Conservation (phyloP, 2,888 invertebrate genomes). For the Acrobasis consociella region DNA sequence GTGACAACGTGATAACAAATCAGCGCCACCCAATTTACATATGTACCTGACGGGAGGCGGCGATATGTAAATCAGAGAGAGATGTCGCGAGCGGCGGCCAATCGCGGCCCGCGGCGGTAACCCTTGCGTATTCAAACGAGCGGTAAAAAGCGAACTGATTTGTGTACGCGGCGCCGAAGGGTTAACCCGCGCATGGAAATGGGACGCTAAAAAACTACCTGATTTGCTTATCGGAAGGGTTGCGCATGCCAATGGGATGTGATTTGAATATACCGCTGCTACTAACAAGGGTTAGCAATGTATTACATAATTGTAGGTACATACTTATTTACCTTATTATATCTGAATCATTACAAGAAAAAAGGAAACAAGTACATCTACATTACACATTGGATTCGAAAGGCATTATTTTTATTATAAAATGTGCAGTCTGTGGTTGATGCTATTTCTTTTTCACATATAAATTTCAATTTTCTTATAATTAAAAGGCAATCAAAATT, state of each 20-base stretch:
- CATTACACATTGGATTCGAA: no score
- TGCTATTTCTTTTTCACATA: no score
- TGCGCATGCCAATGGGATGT: neutral
- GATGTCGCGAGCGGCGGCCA: slow-evolving; percentile 38
- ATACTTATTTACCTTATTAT: no score
- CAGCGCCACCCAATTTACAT: slow-evolving; percentile 27
- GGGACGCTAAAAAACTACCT: slow-evolving; percentile 5
- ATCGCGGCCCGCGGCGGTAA: slow-evolving; percentile 42
- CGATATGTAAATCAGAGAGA: slow-evolving; percentile 41
- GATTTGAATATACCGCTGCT: neutral
- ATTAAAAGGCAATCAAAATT: no score
- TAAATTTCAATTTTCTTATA: no score
- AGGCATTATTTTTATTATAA: no score
- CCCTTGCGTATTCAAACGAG: slow-evolving; percentile 5
- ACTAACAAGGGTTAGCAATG: neutral
- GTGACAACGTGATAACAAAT: slow-evolving; percentile 44
- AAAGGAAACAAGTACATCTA: no score
- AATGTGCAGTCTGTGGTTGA: no score
- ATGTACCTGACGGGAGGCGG: slow-evolving; percentile 20
- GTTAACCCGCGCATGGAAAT: slow-evolving; percentile 13
- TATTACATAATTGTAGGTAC: neutral
- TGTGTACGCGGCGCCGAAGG: slow-evolving; percentile 25
- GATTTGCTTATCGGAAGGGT: slow-evolving; percentile 11
- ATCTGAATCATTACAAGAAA: no score
- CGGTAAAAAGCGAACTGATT: slow-evolving; percentile 14